Conservation (phyloP, 2,113 vertebrate species). For the Holacanthus passer region DNA sequence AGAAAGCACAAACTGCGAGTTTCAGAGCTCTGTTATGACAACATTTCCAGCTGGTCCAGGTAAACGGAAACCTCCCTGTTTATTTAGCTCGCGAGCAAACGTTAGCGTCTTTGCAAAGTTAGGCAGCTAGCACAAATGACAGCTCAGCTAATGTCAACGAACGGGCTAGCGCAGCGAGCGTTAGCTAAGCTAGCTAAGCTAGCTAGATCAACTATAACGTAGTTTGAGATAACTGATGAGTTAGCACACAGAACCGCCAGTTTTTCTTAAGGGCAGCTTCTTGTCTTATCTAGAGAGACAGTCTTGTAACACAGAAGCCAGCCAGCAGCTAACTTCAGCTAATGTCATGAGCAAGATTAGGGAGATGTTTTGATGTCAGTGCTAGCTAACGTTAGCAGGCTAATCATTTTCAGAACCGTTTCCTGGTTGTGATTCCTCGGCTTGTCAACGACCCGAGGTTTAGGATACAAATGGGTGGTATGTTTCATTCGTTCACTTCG, state of each 20-base stretch:
- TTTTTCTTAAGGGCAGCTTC: neutral
- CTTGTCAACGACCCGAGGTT: constrained; percentile 16
- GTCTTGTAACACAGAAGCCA: neutral
- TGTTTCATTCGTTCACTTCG: neutral
- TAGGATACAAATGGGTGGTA: neutral
- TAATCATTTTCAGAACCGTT: constrained; percentile 61
- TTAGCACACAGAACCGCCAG: neutral
- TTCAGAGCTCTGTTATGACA: constrained; percentile 72
- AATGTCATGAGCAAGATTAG: constrained; percentile 29
- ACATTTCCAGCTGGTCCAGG: constrained; percentile 67
- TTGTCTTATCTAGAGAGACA: neutral
- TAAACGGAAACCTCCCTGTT: constrained; percentile 42
- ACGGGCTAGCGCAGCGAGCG: constrained; percentile 51
- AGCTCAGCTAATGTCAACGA: constrained; percentile 70
- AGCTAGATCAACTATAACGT: constrained; percentile 39
- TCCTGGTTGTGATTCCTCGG: constrained; percentile 70
- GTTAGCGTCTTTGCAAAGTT: constrained; percentile 43
- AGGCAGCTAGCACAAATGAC: constrained; percentile 51
- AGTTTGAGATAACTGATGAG: constrained; percentile 33
- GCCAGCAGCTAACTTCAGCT: neutral
- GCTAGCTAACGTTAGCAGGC: constrained; percentile 61
- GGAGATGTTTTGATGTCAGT: constrained; percentile 56
- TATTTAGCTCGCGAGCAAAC: neutral
- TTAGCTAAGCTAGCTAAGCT: constrained; percentile 50
- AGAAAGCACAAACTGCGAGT: constrained; percentile 48